These are phyloP conservation scores for Ischnus inquisitorius DNA, from an alignment of 2,888 invertebrate species.

Conservation along the genomic window DNA sequence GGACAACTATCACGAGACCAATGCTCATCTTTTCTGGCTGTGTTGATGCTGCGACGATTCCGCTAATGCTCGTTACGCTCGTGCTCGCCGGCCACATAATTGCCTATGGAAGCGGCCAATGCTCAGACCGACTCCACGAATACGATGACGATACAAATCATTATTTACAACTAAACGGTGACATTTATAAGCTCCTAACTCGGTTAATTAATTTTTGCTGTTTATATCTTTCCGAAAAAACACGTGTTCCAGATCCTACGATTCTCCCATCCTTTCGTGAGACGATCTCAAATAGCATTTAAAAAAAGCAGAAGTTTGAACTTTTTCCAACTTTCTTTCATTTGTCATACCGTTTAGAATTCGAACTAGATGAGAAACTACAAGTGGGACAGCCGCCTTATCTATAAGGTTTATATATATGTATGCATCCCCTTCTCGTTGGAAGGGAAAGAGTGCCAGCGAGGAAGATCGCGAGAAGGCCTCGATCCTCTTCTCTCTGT, in stretches of 20 bases:
- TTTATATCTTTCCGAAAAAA: neutral
- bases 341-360: neutral
- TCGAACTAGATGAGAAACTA: constrained; percentile 27
- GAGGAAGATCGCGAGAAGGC: constrained; percentile 56
- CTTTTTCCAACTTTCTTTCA: neutral
- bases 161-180: constrained; percentile 1
- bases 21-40: constrained; percentile 37
- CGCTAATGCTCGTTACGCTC: constrained; percentile 39
- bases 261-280: no score
- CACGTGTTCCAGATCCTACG: neutral
- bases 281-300: neutral
- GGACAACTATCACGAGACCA: constrained; percentile 34
- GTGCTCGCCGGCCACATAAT: constrained; percentile 26
- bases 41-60: constrained; percentile 16
- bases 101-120: constrained; percentile 30
- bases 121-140: neutral
- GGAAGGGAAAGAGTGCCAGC: constrained; percentile 59
- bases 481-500: constrained; percentile 27
- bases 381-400: constrained; percentile 69
- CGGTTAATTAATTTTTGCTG: neutral
- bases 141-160: constrained; percentile 6
- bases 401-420: constrained; percentile 39
- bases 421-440: constrained; percentile 27
- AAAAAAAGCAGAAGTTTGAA: neutral
- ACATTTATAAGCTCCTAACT: neutral